Evolutionary conservation across 2,888 invertebrate species (phyloP), one percentile per base, ranked within the genome.

Genomic region (Trissoscelio sp.): DNA sequence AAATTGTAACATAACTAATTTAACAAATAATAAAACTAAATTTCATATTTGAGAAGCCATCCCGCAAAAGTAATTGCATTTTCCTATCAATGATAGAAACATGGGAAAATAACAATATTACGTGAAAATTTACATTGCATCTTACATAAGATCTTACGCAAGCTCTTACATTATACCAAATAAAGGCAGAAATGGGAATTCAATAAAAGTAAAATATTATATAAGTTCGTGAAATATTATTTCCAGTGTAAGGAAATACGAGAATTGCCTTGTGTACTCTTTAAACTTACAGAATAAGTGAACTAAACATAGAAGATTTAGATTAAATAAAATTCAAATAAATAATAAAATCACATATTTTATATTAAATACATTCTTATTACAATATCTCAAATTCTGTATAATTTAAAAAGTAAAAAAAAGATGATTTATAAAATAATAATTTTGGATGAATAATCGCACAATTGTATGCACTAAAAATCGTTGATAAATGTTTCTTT

Each of bases 81-180:
- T 28, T 14, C 11, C 24, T 18, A 46, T 62, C 48, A n/a, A 34
- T 28, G 14, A 24, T 42, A 14, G 12, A 46, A 62, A 28, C 34
- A 20, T 20, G n/a, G 12, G 64, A 64, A 64, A 64, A 64, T 28
- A 64, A 18, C 64, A 34, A 34, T 64, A 48, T 48, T 64, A 64
- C 46, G 48, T 48, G 64, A 64, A 7, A 20, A 6, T 42, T 14
- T 20, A 34, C 12, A 20, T 46, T 18, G 64, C 20, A 34, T 34
- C 31, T 64, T 64, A 64, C 34, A 64, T 64, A 64, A 64, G 28
- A 46, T 31, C 16, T 34, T 14, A 34, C 7, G 20, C 18, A 48
- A 64, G 11, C 20, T 64, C 46, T 48, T 64, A 28, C 62, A 28
- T 37, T 37, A 37, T 31, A 24, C 44, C 14, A 44, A 22, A 20